A percentile compares a stretch with the other conserved stretches of the same genome.
Evolutionary conservation across 2,113 vertebrate species (phyloP).

Genomic region (Hystrix brachyura): DNA sequence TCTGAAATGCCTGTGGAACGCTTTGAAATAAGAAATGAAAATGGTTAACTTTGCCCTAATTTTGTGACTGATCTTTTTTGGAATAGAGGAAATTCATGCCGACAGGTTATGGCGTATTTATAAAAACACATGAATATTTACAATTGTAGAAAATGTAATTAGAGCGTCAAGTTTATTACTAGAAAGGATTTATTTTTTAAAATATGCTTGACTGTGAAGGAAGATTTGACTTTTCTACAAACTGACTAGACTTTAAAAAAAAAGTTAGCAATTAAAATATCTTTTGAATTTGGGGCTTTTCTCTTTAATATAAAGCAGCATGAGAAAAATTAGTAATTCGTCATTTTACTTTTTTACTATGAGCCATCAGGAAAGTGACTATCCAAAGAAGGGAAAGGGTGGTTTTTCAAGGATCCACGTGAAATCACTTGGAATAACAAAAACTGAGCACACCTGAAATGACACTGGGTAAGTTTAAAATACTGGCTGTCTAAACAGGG

Average conservation of each 20-base stretch:
- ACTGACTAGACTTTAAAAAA: background rate
- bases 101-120: background rate
- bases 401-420: background rate
- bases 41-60: slow-evolving; percentile 69
- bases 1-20: background rate
- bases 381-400: background rate
- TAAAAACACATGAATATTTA: slow-evolving; percentile 32
- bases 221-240: background rate
- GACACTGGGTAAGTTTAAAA: background rate
- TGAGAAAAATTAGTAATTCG: background rate
- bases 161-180: slow-evolving; percentile 16
- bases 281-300: background rate
- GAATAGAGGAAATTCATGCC: slow-evolving; percentile 56
- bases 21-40: slow-evolving; percentile 75
- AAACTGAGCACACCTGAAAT: background rate
- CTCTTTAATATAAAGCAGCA: slow-evolving; percentile 38
- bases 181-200: background rate
- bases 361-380: background rate
- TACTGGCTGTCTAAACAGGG: background rate
- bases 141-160: slow-evolving; percentile 22
- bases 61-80: background rate
- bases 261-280: slow-evolving; percentile 14
- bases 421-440: background rate
- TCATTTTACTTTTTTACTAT: background rate
- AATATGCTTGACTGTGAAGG: background rate